These are phyloP conservation scores for Heterotilapia buettikoferi DNA, from an alignment of 2,113 vertebrate genomes.

Conservation along the genomic window DNA sequence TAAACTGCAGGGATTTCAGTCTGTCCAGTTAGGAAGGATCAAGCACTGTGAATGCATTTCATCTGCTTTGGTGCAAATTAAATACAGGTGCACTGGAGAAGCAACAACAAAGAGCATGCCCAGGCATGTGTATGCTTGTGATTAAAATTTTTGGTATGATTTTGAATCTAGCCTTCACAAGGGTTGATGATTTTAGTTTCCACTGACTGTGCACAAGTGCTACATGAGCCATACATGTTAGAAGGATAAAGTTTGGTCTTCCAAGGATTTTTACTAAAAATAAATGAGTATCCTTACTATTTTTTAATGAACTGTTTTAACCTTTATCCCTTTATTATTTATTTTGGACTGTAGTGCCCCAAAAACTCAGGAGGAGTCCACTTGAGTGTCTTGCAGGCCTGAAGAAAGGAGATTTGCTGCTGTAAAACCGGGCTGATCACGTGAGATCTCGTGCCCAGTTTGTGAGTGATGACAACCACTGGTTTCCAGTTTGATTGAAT, in stretches of 20 bases:
- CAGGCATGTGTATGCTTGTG: background rate
- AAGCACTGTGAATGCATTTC: background rate
- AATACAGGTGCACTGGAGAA: background rate
- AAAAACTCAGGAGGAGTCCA: conserved; percentile 50
- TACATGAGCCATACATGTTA: background rate
- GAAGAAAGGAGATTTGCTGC: conserved; percentile 19
- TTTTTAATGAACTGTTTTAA: background rate
- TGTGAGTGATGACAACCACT: background rate
- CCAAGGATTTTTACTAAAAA: background rate
- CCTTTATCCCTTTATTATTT: background rate
- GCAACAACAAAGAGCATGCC: background rate
- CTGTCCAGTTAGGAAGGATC: background rate
- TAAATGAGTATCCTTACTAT: background rate
- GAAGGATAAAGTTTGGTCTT: background rate
- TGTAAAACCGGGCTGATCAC: background rate
- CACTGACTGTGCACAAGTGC: background rate
- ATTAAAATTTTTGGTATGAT: background rate
- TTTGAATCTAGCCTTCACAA: background rate
- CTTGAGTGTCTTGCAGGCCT: background rate
- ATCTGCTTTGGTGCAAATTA: background rate
- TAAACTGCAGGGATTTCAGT: background rate
- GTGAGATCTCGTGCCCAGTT: background rate
- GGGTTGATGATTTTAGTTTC: background rate
- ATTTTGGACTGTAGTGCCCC: conserved; percentile 18
- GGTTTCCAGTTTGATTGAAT: background rate